Evolutionary conservation across 2,797 vertebrate genomes (phyloP), one percentile per base, ranked within the genome.

Genomic region (Cossypha heuglini): DNA sequence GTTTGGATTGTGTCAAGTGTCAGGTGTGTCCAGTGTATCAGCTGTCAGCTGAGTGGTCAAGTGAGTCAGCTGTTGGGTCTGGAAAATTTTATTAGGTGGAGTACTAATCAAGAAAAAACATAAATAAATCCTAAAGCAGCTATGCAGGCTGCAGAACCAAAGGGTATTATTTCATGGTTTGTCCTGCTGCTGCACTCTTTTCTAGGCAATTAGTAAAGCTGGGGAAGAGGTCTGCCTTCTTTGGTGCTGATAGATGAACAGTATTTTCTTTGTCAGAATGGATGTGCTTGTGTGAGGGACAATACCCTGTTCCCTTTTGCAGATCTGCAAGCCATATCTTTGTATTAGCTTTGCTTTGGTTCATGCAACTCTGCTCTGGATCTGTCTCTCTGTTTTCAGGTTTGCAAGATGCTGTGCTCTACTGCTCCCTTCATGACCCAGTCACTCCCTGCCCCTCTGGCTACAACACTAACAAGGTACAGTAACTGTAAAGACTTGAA

Each of bases 381-480:
- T 80, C 48, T 91, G 38, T 92, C 15, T 33, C 28, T 79, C 20
- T 97, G 75, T 95, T 45, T 40, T 46, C 94, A 99, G 99, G 99
- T 96, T 98, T 99, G 97, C 98, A 98, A 78, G 98, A 99, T 20
- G 96, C 97, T 0, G 97, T 99, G 61, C 88, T 99, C 68, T 99
- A 99, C 97, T 99, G 99, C 88, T 99, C 99, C 9, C 98, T 99
- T 66, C 98, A 99, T 3, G 99, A 99, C 94, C 98, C 99, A 0
- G 98, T 98, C 5, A 52, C 94, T 33, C 87, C 93, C 28, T 97
- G 96, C 79, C 99, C 99, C 1, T 67, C 98, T 35, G 99, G 99
- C 62, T 99, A 99, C 91, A 98, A 98, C 37, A 99, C 98, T 21
- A 99, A 98, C 97, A 99, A 99, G 99, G 99, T 99, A 95, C 79